Evolutionary conservation across 2,113 vertebrate genomes (phyloP), one percentile per base, ranked within the genome.

Genomic region (Chaetodon auriga): DNA sequence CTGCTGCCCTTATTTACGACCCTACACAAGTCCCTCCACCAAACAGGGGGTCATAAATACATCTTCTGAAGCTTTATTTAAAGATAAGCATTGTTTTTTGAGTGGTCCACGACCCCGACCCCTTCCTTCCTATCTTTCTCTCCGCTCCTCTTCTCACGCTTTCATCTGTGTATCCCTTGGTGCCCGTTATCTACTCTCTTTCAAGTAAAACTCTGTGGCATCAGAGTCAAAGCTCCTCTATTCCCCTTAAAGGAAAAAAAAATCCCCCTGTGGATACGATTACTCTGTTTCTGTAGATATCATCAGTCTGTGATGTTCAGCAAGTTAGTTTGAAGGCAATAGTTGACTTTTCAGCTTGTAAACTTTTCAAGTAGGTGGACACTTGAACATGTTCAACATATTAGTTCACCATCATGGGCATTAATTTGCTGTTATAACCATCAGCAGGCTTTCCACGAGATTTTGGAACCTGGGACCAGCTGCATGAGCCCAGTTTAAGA

Each of bases 81-180:
- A 89, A 90, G 86, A 92, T 73, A 73, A 62, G 86, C 83, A 88
- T 90, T 91, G 92, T 83, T 71, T 71, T 89, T 61, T 21, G 53
- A 77, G 70, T 62, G 66, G 45, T 69, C 71, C 69, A 58, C 75
- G 77, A 80, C 78, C 75, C 74, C 30, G 53, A 84, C 79, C 73
- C 61, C 87, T 93, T 93, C 93, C 92, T 92, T 92, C 90, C 92
- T 86, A 79, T 75, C 92, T 84, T 85, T 89, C 83, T 86, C 62
- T 61, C 49, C 63, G 70, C 64, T 84, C 75, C 53, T 90, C 88
- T 83, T 87, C 87, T 89, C 89, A 86, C 9, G 60, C 89, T 86
- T 89, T 90, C 80, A 87, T 93, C 81, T 82, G 5, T 49, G 41
- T 9, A 57, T 80, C 80, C 84, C 76, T 10, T 16, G 75, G 55